Evolutionary conservation across 2,797 vertebrate genomes (phyloP), one percentile per base, ranked within the genome.

Genomic region (Bradypodion pumilum): DNA sequence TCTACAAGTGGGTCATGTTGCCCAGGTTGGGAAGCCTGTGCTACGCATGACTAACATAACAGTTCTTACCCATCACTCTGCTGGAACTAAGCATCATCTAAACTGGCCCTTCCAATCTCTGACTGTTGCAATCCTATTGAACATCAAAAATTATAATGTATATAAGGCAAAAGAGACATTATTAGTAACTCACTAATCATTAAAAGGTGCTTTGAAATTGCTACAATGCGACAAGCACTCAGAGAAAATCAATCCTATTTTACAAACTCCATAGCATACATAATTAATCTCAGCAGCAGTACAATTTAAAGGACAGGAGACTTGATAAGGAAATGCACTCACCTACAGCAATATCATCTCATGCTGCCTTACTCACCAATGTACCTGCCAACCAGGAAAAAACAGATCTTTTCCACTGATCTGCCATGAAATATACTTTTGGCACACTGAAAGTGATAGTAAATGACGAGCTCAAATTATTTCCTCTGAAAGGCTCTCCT

Each of bases 151-250:
- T 52, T 70, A 77, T 13, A 60, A 37, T 69, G 15, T 32, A 40
- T 42, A n/a, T 25, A 19, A 16, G 69, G 59, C 60, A 56, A 56
- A 27, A 29, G 7, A 42, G 44, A 44, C 74, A 49, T 70, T 60
- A 83, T 68, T 80, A 68, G 62, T 59, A 80, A 69, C 62, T 25
- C 80, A 74, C 13, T 44, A 37, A 68, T 68, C 68, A 74, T 29
- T 69, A 42, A 19, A n/a, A 46, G 79, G 25, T 80, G 49, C 32
- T 80, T 80, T 75, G 62, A 86, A 83, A 80, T 60, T 74, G 8
- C 8, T 68, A 29, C 46, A n/a, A 1, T 73, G 66, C 16, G 23
- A 75, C 49, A 80, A 56, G 27, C 6, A 49, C 25, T 81, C 25
- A 49, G 74, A 7, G 52, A 63, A 72, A 72, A 81, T 86, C 44